Evolutionary conservation across 2,888 invertebrate species (phyloP).

Genomic region (Dicranocentrus wangi): DNA sequence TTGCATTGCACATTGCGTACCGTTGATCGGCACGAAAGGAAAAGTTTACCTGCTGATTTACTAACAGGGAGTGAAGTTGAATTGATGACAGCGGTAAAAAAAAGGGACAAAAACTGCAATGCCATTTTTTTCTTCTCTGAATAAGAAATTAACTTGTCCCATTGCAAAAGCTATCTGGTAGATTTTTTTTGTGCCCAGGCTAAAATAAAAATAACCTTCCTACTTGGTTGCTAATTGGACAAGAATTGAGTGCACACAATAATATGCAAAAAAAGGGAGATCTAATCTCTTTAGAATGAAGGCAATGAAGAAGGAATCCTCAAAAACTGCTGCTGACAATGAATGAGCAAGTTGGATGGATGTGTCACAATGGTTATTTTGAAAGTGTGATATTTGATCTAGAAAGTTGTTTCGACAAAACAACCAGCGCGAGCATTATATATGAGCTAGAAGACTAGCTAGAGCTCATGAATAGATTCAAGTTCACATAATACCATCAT

Average conservation of each 20-base stretch:
- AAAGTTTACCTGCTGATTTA: slow-evolving; percentile 48
- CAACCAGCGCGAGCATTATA: no score
- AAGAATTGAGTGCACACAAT: neutral
- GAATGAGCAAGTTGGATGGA: no score
- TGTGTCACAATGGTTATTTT: slow-evolving; percentile 19
- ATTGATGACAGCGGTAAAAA: neutral
- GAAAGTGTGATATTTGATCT: slow-evolving; percentile 48
- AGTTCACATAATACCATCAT: neutral
- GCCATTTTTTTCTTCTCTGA: neutral
- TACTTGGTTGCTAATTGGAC: slow-evolving; percentile 41
- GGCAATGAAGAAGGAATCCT: neutral
- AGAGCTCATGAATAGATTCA: slow-evolving; percentile 8
- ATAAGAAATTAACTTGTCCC: slow-evolving; percentile 10
- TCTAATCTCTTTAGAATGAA: slow-evolving; percentile 4
- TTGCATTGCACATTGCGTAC: no score
- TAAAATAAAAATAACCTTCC: slow-evolving; percentile 46
- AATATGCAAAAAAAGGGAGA: neutral
- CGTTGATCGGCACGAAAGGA: slow-evolving; percentile 26
- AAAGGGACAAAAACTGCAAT: slow-evolving; percentile 1
- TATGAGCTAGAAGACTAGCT: slow-evolving; percentile 23
- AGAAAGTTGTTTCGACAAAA: slow-evolving; percentile 40
- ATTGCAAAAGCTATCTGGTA: neutral
- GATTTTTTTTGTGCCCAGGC: neutral
- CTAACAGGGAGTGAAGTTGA: slow-evolving; percentile 15
- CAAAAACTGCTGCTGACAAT: slow-evolving; percentile 2